phyloP scores from a whole-genome alignment of 2,888 invertebrate genomes.

The Amitus sp. region DNA sequence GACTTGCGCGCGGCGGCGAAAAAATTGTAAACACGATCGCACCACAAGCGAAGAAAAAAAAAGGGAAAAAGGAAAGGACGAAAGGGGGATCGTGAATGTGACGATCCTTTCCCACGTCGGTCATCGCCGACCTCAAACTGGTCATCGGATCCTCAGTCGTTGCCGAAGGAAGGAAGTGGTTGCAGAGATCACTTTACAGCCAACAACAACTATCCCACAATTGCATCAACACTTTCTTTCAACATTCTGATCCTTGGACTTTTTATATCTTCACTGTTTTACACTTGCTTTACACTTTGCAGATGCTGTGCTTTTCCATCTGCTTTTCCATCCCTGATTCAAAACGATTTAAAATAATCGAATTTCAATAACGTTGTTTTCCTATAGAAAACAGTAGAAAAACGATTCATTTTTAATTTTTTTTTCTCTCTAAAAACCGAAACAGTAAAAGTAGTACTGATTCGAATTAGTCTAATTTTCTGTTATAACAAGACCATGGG shows the following conservation, averaged over 20 bases:
- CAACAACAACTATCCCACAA: constrained; percentile 46
- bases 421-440: too few species aligned
- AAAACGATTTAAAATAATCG: background rate
- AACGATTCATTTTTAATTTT: too few species aligned
- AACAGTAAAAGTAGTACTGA: too few species aligned
- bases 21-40: constrained; percentile 42
- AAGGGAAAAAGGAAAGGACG: constrained; percentile 42
- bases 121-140: constrained; percentile 51
- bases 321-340: background rate
- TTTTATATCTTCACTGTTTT: constrained; percentile 1
- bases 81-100: constrained; percentile 43
- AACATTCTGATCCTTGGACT: constrained; percentile 23
- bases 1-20: constrained; percentile 27
- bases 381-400: too few species aligned
- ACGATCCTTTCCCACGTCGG: constrained; percentile 65
- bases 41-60: constrained; percentile 31
- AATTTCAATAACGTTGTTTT: too few species aligned
- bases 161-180: constrained; percentile 64
- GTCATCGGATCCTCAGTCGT: constrained; percentile 61
- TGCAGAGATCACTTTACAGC: constrained; percentile 60
- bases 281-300: background rate
- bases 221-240: constrained; percentile 51
- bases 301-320: background rate
- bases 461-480: too few species aligned
- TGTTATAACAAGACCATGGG: too few species aligned